Conservation (phyloP, 2,113 vertebrate species). For the Apeltes quadracus region DNA sequence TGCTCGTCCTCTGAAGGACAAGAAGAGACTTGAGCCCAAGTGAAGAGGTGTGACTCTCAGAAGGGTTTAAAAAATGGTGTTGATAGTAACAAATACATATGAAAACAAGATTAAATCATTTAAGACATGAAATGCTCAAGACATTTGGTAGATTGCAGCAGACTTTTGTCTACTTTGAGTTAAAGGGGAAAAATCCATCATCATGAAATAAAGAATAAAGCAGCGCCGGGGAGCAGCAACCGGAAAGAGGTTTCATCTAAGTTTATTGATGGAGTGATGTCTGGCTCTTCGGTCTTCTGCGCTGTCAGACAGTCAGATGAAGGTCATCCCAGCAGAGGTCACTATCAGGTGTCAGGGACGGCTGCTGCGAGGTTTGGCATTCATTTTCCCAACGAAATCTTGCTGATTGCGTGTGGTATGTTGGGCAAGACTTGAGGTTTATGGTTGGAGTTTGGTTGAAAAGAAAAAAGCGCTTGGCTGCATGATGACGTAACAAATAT, state of each 20-base stretch:
- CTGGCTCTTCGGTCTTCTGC: conserved; percentile 16
- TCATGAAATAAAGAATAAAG: not conserved
- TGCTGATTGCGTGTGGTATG: not conserved
- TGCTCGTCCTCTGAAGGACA: not conserved
- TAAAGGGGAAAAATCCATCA: not conserved
- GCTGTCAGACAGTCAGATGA: not conserved
- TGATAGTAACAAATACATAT: not conserved
- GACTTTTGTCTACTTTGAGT: not conserved
- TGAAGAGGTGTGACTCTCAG: not conserved
- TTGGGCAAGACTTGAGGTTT: not conserved
- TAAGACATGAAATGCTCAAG: not conserved
- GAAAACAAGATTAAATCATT: not conserved
- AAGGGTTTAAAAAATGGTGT: not conserved
- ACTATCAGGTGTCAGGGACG: not conserved
- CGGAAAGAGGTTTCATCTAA: not conserved
- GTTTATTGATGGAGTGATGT: not conserved
- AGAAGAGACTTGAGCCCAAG: not conserved
- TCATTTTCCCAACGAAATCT: not conserved
- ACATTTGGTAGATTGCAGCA: not conserved
- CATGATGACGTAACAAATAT: not conserved
- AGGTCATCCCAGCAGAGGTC: not conserved
- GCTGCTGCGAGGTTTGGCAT: not conserved
- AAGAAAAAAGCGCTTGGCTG: not conserved
- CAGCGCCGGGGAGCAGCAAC: not conserved
- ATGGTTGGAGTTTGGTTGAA: not conserved